Percentiles rank a stretch among this genome's conserved stretches.
Conservation (phyloP, 2,888 invertebrate genomes). For the Cheilosia scutellata region DNA sequence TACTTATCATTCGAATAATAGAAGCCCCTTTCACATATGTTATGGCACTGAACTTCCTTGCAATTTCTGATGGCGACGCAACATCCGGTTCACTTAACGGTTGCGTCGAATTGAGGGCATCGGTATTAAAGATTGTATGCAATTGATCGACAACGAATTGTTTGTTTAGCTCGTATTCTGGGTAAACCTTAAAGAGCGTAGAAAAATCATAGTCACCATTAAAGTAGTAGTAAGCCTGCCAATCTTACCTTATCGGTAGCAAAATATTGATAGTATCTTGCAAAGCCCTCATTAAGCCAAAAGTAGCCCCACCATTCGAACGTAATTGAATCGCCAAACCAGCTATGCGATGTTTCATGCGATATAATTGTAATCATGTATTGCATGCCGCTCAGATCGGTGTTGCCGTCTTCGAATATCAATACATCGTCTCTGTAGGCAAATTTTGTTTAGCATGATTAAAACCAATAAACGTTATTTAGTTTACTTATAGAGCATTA, state of each 20-base stretch:
- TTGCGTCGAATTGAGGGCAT: constrained; percentile 86
- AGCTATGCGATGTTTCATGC: constrained; percentile 86
- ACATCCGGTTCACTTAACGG: constrained; percentile 86
- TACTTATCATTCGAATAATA: constrained; percentile 88
- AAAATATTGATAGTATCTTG: constrained; percentile 89
- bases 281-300: constrained; percentile 88
- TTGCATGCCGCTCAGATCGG: constrained; percentile 79
- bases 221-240: constrained; percentile 79
- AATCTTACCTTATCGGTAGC: constrained; percentile 82
- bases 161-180: constrained; percentile 87
- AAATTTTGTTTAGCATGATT: background rate
- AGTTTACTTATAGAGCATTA: constrained; percentile 91
- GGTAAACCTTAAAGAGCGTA: constrained; percentile 86
- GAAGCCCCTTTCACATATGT: constrained; percentile 88
- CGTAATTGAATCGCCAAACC: constrained; percentile 87
- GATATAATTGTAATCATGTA: constrained; percentile 85
- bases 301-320: constrained; percentile 85
- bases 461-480: constrained; percentile 77
- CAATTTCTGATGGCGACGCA: constrained; percentile 86
- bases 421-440: constrained; percentile 78
- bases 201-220: background rate
- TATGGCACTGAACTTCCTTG: constrained; percentile 85
- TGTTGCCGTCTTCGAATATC: constrained; percentile 77
- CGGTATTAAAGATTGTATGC: constrained; percentile 86
- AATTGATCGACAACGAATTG: constrained; percentile 89